phyloP scores from a whole-genome alignment of 64 coral and sea anemone genomes.

The Pocillopora damicornis region DNA sequence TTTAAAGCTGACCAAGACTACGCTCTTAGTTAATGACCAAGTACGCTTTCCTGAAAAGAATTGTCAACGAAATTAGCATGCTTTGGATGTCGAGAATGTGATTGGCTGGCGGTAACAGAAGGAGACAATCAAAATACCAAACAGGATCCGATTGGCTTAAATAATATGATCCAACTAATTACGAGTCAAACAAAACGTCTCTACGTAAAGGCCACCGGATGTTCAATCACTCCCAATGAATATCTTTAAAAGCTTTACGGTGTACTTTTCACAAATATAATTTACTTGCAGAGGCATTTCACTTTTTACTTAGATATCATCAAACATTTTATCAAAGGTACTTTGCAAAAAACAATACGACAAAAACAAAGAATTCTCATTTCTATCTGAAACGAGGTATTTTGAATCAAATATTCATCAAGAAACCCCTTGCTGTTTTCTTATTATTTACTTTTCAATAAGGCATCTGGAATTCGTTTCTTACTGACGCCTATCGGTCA shows the following conservation, averaged over 20 bases:
- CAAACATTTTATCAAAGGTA: neutral
- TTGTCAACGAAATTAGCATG: constrained; percentile 65
- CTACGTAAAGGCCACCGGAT: constrained; percentile 52
- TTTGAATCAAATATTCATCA: neutral
- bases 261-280: constrained; percentile 22
- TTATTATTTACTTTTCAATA: neutral
- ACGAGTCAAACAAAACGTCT: constrained; percentile 67
- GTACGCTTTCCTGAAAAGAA: constrained; percentile 13
- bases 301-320: neutral
- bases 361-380: neutral
- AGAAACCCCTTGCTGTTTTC: neutral
- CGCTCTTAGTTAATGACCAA: neutral
- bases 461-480: neutral
- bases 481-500: neutral
- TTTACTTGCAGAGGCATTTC: constrained; percentile 21
- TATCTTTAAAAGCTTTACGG: constrained; percentile 7
- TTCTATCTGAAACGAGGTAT: neutral
- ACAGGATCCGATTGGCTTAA: constrained; percentile 61
- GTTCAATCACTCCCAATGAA: constrained; percentile 1
- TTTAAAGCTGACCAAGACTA: constrained; percentile 1
- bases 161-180: constrained; percentile 59
- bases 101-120: constrained; percentile 35
- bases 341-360: constrained; percentile 14
- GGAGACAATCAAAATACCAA: neutral
- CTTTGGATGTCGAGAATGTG: constrained; percentile 3